Evolutionary conservation across 2,113 vertebrate species (phyloP).

Genomic region (Istiophorus platypterus): DNA sequence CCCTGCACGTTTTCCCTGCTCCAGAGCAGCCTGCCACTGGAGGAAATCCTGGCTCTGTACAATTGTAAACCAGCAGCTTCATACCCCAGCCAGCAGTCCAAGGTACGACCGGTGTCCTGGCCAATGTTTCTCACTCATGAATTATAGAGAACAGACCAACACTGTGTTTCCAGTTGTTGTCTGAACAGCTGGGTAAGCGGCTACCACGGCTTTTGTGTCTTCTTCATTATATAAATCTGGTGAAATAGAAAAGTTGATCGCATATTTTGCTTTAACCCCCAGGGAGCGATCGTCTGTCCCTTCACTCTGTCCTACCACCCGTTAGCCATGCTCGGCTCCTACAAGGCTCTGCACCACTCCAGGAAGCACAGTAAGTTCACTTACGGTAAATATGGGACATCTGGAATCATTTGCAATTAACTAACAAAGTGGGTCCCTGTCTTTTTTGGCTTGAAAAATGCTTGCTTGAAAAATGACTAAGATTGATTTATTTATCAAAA

Average conservation of each 20-base stretch:
- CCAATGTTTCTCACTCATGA: neutral
- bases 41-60: slow-evolving; percentile 89
- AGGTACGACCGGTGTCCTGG: slow-evolving; percentile 59
- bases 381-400: neutral
- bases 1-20: slow-evolving; percentile 21
- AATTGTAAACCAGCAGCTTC: slow-evolving; percentile 77
- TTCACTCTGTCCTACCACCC: slow-evolving; percentile 88
- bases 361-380: slow-evolving; percentile 84
- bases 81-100: slow-evolving; percentile 62
- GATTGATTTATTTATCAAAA: too few species aligned
- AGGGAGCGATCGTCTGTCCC: slow-evolving; percentile 80
- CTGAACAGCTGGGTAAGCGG: neutral
- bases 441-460: too few species aligned
- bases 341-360: slow-evolving; percentile 84
- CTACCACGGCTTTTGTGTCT: neutral
- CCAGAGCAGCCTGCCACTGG: slow-evolving; percentile 88
- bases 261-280: neutral
- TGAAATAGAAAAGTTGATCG: neutral
- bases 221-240: neutral
- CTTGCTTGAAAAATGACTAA: too few species aligned
- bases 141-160: neutral
- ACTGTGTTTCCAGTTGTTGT: too few species aligned
- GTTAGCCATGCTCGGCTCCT: slow-evolving; percentile 88
- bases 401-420: neutral
- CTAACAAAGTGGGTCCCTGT: too few species aligned